phyloP scores from a whole-genome alignment of 2,113 vertebrate genomes.

The Lophura nycthemera region DNA sequence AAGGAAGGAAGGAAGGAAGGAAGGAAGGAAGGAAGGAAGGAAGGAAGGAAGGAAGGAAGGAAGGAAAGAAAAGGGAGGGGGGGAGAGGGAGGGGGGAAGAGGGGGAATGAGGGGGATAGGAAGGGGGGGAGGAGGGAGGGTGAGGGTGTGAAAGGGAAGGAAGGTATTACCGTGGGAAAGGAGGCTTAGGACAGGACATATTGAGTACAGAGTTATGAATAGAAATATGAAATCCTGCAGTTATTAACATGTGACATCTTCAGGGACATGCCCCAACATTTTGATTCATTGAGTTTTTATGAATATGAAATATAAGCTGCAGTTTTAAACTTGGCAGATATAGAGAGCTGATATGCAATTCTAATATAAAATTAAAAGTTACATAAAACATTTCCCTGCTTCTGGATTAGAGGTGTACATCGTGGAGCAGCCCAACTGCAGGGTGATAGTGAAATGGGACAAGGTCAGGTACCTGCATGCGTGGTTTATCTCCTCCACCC shows the following conservation, averaged over 20 bases:
- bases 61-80: too few relatives aligned
- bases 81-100: too few relatives aligned
- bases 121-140: too few relatives aligned
- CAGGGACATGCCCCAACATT: background rate
- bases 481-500: background rate
- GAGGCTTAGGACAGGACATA: too few relatives aligned
- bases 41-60: too few relatives aligned
- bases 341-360: accelerated
- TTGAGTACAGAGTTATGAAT: too few relatives aligned
- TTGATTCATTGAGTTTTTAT: background rate
- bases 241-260: too few relatives aligned
- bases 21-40: too few relatives aligned
- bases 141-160: background rate
- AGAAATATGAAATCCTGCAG: too few relatives aligned
- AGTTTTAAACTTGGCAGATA: background rate
- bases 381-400: background rate
- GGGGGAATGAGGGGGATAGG: too few relatives aligned
- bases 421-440: accelerated
- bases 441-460: accelerated
- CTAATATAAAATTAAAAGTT: background rate
- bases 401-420: accelerated
- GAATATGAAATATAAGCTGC: background rate
- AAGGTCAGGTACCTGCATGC: background rate
- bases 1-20: too few relatives aligned
- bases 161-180: too few relatives aligned